These are phyloP conservation scores for Achlya flavicornis DNA, from an alignment of 2,888 invertebrate genomes.

Conservation along the genomic window DNA sequence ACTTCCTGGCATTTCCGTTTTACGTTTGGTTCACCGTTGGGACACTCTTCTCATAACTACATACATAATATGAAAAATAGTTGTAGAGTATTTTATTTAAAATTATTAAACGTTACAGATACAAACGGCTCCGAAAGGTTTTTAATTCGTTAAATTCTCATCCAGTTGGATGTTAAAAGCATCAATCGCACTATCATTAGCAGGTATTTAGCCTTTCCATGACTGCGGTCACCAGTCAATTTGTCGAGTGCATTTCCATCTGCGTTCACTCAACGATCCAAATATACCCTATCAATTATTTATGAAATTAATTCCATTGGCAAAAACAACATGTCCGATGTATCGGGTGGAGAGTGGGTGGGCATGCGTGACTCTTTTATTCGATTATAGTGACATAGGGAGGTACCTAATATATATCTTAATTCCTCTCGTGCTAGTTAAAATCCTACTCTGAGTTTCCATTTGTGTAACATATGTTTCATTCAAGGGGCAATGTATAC, in stretches of 20 bases:
- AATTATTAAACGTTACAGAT: not conserved
- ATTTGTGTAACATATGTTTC: too few species aligned
- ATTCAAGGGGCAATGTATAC: too few species aligned
- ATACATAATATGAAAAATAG: too few species aligned
- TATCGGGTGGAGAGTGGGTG: slow-evolving; percentile 43
- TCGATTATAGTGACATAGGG: slow-evolving; percentile 54
- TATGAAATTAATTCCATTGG: slow-evolving; percentile 76
- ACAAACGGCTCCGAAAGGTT: not conserved
- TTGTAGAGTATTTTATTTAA: too few species aligned
- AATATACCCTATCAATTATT: slow-evolving; percentile 79
- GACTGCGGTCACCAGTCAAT: slow-evolving; percentile 81
- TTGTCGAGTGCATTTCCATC: slow-evolving; percentile 80
- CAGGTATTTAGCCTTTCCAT: slow-evolving; percentile 80
- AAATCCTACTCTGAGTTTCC: too few species aligned
- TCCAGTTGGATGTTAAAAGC: slow-evolving; percentile 41
- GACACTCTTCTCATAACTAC: too few species aligned
- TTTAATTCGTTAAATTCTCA: not conserved
- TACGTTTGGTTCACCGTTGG: too few species aligned
- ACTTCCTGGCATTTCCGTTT: too few species aligned
- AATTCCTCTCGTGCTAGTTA: too few species aligned
- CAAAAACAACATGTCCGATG: slow-evolving; percentile 66
- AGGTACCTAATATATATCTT: not conserved
- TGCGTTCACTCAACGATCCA: slow-evolving; percentile 66
- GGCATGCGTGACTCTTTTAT: slow-evolving; percentile 59
- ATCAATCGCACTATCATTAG: slow-evolving; percentile 77